phyloP scores from a whole-genome alignment of 2,888 invertebrate species.

The Drosophila mercatorum region DNA sequence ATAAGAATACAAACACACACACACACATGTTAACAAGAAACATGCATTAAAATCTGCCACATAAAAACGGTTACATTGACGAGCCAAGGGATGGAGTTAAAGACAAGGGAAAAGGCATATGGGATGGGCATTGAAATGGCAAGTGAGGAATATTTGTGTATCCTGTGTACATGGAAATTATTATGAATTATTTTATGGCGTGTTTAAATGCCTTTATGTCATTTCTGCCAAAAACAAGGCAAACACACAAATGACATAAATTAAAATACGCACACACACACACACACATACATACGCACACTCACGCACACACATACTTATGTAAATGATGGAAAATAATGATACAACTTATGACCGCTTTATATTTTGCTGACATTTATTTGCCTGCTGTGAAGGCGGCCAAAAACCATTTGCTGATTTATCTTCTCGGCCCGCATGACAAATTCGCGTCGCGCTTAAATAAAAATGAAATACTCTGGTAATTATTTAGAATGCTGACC shows the following conservation, averaged over 20 bases:
- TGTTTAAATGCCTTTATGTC: slow-evolving; percentile 83
- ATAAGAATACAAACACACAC: slow-evolving; percentile 20
- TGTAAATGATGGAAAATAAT: slow-evolving; percentile 68
- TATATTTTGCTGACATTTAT: slow-evolving; percentile 69
- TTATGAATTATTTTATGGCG: slow-evolving; percentile 83
- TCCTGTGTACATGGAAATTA: slow-evolving; percentile 75
- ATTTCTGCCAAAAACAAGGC: slow-evolving; percentile 73
- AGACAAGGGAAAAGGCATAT: neutral
- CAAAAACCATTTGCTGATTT: slow-evolving; percentile 64
- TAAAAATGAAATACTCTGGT: slow-evolving; percentile 42
- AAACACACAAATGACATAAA: slow-evolving; percentile 80
- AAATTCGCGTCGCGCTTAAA: slow-evolving; percentile 46
- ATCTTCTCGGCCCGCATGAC: slow-evolving; percentile 50
- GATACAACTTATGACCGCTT: slow-evolving; percentile 73
- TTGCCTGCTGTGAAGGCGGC: slow-evolving; percentile 43
- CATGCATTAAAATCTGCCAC: slow-evolving; percentile 70
- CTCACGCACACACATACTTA: slow-evolving; percentile 7
- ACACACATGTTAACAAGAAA: slow-evolving; percentile 54
- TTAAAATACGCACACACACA: slow-evolving; percentile 63
- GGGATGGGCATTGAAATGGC: slow-evolving; percentile 9
- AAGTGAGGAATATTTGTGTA: slow-evolving; percentile 37
- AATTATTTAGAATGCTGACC: slow-evolving; percentile 68
- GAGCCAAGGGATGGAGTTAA: slow-evolving; percentile 5
- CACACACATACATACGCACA: slow-evolving; percentile 17
- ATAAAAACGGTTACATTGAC: slow-evolving; percentile 63